Conservation (phyloP, 2,797 vertebrate species). For the Lycodopsis pacificus region DNA sequence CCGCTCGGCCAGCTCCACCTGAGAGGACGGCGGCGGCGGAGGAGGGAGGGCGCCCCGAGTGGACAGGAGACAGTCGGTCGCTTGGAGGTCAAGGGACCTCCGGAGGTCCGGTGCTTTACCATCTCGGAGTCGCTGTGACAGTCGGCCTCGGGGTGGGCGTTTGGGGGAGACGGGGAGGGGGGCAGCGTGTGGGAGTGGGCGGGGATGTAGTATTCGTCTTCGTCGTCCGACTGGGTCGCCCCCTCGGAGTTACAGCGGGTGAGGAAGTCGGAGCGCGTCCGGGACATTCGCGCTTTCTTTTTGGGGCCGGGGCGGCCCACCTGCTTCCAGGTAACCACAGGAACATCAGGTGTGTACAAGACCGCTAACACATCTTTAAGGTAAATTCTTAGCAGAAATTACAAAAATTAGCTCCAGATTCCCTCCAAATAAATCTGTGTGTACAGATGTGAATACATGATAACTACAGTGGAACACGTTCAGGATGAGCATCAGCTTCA, state of each 20-base stretch:
- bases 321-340: constrained; percentile 84
- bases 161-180: constrained; percentile 81
- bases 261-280: constrained; percentile 98
- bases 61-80: constrained; percentile 24
- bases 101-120: constrained; percentile 86
- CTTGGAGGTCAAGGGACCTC: constrained; percentile 45
- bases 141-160: constrained; percentile 75
- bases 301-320: constrained; percentile 90
- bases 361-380: neutral
- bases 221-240: constrained; percentile 94
- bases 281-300: constrained; percentile 98
- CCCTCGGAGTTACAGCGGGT: constrained; percentile 96
- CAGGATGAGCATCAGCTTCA: too few relatives aligned
- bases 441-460: neutral
- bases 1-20: constrained; percentile 34
- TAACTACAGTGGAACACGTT: neutral
- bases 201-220: constrained; percentile 87
- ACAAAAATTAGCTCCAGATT: neutral
- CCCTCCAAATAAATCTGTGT: neutral
- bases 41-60: constrained; percentile 11
- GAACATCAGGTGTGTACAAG: constrained; percentile 43
- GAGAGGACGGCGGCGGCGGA: constrained; percentile 22
- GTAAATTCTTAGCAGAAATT: neutral
- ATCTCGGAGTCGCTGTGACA: constrained; percentile 98
- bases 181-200: constrained; percentile 90